Evolutionary conservation across 92 coral and sea anemone species (phyloP), one percentile per base, ranked within the genome.

Genomic region (Heteractis magnifica): DNA sequence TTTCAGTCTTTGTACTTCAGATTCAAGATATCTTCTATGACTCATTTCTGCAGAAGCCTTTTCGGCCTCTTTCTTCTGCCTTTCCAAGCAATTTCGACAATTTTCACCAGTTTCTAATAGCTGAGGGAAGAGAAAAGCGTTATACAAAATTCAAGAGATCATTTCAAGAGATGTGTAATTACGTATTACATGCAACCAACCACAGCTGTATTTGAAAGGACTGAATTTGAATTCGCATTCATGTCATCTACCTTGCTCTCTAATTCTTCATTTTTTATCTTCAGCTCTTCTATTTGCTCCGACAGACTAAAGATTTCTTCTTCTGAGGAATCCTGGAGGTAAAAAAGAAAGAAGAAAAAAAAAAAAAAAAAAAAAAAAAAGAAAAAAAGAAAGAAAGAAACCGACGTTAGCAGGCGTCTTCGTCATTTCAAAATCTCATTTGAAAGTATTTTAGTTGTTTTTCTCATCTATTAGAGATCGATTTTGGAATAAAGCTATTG

Each of bases 301-400:
- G 86, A 90, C 62, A 94, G 82, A 71, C 80, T 90, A 70, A 92
- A 92, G n/a, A 95, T 83, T 80, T 95, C 98, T 48, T 94, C 95
- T 84, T 95, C 98, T 51, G 87, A 90, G 13, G 95, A 81, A 77
- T 93, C 98, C 98, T 94, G 82, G 4, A 26, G 16, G 10, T 41
- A 26, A 10, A 10, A 23, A 23, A 84, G 14, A 13, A 55, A 52
- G 26, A 14, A 68, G 23, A 51, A 48, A 26, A 55, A 2, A 16
- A 50, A 20, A 0, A 11, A 0, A 6, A 9, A 77, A 52, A 20
- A 26, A 26, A 78, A 56, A 9, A 73, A 44, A 49, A 59, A 14
- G 65, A 4, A 44, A 59, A 10, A 9, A n/a, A 60, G 26, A 14
- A 15, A 8, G 60, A 13, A 21, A 52, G 81, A 52, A 13, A 23